Base-by-base conservation (phyloP, 2,797 vertebrate genomes). In the Onychomys arenicola region DNA sequence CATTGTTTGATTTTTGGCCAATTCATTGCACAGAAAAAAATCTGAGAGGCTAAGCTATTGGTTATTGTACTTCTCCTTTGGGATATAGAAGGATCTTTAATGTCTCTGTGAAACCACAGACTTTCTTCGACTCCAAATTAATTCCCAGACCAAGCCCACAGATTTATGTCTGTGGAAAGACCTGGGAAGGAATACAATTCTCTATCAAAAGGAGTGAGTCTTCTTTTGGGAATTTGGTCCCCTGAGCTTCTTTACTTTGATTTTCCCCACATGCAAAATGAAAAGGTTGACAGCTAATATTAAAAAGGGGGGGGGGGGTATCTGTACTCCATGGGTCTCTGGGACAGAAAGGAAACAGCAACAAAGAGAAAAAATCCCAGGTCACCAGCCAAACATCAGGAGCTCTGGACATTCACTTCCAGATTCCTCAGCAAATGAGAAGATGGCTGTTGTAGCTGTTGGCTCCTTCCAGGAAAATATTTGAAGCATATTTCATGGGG, bases 221-320 rank as follows among this genome's bases (percentile, higher is more conserved):
- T 52, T 65, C 29, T 78, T 93, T 59, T 0, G 49, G 46, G 76
- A 90, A 23, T 76, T 57, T 84, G 40, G 49, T 29, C 1, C 7
- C 59, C 43, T 71, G 27, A 91, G 25, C 65, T 86, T 61, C 83
- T 37, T 52, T 85, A 4, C 40, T 91, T 83, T 75, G 12, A 76
- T 89, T 85, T 85, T 94, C 73, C 55, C 63, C 52, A 92, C 2
- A 27, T 76, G 67, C 59, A 81, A 96, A 49, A 94, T 65, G 59
- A 55, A 89, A 27, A 86, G 8, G 37, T 63, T 78, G 34, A 71
- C 5, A 82, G 7, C 63, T 77, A n/a, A 4, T 86, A 13, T 29
- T 23, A 34, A 63, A 29, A 83, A 17, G n/a, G n/a, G n/a, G n/a
- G n/a, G n/a, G n/a, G n/a, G n/a, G n/a, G n/a, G n/a, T n/a, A 55